Percentiles rank a stretch among this genome's conserved stretches.
phyloP scores from a whole-genome alignment of 1,140 invertebrate genomes.

The Varroa destructor region DNA sequence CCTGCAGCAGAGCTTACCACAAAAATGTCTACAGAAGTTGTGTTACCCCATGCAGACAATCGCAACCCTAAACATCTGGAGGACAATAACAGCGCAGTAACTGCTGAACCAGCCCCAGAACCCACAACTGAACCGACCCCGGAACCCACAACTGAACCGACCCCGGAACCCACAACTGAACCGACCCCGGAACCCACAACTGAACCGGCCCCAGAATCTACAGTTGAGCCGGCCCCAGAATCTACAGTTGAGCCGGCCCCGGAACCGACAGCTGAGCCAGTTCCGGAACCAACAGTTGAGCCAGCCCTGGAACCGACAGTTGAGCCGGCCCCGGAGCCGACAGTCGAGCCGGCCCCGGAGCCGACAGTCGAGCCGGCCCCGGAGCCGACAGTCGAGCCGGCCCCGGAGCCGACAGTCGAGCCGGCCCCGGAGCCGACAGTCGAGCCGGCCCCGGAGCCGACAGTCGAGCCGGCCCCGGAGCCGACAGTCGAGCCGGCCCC shows the following conservation, averaged over 20 bases:
- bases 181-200: constrained; percentile 2
- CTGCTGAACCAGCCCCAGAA: neutral
- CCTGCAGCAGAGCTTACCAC: no score
- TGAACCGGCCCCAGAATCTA: constrained; percentile 1
- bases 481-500: neutral
- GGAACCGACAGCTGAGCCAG: neutral
- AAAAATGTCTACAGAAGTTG: no score
- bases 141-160: constrained; percentile 16
- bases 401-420: neutral
- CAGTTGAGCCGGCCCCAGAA: neutral
- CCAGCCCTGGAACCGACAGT: neutral
- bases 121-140: neutral
- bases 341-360: neutral
- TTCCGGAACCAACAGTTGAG: neutral
- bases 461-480: neutral
- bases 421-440: neutral
- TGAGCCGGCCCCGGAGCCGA: constrained; percentile 2
- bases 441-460: neutral
- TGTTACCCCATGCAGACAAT: no score
- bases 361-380: neutral
- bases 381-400: neutral
- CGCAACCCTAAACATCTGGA: no score
- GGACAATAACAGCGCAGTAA: no score
- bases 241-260: neutral
- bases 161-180: neutral